These are phyloP conservation scores for Chloroceryle aenea DNA, from an alignment of 2,113 vertebrate species.

Conservation along the genomic window DNA sequence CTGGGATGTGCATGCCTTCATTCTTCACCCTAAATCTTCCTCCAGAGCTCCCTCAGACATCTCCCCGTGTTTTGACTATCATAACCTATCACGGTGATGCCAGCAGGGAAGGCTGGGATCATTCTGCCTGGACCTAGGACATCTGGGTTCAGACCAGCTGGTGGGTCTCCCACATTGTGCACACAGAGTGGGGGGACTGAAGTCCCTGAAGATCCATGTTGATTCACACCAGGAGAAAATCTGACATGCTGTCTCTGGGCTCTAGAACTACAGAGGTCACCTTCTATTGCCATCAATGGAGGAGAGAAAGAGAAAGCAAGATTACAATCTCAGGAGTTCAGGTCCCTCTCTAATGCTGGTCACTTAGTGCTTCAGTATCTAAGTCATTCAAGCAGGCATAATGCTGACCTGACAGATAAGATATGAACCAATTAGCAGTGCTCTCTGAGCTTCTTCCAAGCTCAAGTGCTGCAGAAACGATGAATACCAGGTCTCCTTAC, in stretches of 20 bases:
- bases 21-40: neutral
- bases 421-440: conserved; percentile 9
- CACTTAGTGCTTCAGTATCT: neutral
- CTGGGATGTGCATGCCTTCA: neutral
- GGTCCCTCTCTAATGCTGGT: neutral
- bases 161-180: neutral
- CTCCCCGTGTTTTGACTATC: neutral
- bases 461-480: neutral
- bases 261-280: neutral
- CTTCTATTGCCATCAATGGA: neutral
- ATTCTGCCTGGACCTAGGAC: neutral
- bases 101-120: neutral
- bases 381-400: neutral
- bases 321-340: neutral
- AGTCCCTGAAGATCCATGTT: neutral
- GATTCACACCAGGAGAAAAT: neutral
- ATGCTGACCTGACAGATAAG: neutral
- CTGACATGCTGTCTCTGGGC: neutral
- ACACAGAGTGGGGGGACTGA: neutral
- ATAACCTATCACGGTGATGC: neutral
- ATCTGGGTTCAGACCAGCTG: accelerated
- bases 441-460: neutral
- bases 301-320: neutral
- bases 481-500: neutral
- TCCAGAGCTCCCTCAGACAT: neutral